Evolutionary conservation across 2,113 vertebrate species (phyloP).

Genomic region (Gymnarchus niloticus): DNA sequence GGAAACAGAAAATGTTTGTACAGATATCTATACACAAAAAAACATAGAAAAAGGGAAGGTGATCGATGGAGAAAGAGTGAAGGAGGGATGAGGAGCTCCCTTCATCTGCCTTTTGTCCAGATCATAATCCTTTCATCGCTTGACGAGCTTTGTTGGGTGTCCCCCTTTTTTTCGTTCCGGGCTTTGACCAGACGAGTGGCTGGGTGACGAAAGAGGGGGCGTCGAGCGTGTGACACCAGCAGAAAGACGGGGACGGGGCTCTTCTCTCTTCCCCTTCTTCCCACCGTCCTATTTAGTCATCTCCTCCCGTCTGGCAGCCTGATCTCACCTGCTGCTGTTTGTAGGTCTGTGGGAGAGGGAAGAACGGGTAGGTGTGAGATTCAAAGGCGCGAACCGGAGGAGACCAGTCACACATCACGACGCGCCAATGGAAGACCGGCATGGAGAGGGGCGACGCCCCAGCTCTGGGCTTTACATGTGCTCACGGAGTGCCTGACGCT

Average conservation of each 20-base stretch:
- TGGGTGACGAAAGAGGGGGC: conserved; percentile 39
- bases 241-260: conserved; percentile 39
- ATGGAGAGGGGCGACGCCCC: not conserved
- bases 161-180: conserved; percentile 24
- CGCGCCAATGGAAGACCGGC: not conserved
- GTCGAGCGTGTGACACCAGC: conserved; percentile 49
- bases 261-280: conserved; percentile 26
- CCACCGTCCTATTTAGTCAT: conserved; percentile 42
- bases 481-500: not conserved
- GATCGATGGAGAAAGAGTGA: conserved; percentile 24
- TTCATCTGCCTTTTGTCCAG: conserved; percentile 42
- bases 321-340: conserved; percentile 29
- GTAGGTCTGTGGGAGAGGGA: conserved; percentile 42
- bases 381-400: not conserved
- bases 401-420: not conserved
- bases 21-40: conserved; percentile 26
- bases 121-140: conserved; percentile 37
- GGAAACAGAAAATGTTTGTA: conserved; percentile 7
- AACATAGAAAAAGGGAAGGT: conserved; percentile 32
- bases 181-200: not conserved
- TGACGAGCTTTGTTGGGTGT: conserved; percentile 40
- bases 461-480: not conserved
- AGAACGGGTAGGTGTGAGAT: conserved; percentile 32
- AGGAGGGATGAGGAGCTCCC: conserved; percentile 26
- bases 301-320: conserved; percentile 30